Evolutionary conservation across 2,888 invertebrate genomes (phyloP).

Genomic region (Ceriagrion tenellum): DNA sequence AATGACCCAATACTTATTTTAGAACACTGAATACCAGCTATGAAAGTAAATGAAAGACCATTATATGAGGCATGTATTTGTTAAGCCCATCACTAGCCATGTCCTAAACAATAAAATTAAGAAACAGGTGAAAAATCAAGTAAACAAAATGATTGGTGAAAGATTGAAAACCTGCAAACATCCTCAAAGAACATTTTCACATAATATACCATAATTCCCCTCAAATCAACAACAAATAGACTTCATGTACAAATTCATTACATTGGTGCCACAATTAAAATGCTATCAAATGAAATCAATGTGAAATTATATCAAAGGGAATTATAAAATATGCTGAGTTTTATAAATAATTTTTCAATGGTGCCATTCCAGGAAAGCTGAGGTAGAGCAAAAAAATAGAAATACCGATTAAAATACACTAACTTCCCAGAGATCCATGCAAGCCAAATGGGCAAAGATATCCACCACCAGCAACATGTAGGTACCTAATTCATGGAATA

Average conservation of each 20-base stretch:
- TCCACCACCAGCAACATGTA: neutral
- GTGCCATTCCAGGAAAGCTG: neutral
- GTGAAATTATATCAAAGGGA: neutral
- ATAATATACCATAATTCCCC: neutral
- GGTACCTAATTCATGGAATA: neutral
- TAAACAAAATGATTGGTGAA: neutral
- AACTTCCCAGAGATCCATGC: neutral
- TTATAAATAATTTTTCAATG: neutral
- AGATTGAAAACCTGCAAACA: constrained; percentile 4
- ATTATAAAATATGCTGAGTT: neutral
- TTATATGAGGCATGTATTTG: neutral
- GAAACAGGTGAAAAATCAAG: constrained; percentile 1
- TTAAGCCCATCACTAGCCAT: neutral
- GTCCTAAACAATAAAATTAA: constrained; percentile 12
- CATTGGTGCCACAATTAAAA: neutral
- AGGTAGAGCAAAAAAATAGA: neutral
- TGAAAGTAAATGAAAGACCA: constrained; percentile 22
- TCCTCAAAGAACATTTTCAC: neutral
- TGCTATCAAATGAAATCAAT: neutral
- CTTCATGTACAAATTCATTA: neutral
- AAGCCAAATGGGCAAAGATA: neutral
- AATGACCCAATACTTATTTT: neutral
- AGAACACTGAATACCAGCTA: neutral
- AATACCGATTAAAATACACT: neutral
- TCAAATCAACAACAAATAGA: neutral